These are phyloP conservation scores for Rugalucina vietnamica DNA, from an alignment of 2,888 invertebrate species.

Conservation along the genomic window DNA sequence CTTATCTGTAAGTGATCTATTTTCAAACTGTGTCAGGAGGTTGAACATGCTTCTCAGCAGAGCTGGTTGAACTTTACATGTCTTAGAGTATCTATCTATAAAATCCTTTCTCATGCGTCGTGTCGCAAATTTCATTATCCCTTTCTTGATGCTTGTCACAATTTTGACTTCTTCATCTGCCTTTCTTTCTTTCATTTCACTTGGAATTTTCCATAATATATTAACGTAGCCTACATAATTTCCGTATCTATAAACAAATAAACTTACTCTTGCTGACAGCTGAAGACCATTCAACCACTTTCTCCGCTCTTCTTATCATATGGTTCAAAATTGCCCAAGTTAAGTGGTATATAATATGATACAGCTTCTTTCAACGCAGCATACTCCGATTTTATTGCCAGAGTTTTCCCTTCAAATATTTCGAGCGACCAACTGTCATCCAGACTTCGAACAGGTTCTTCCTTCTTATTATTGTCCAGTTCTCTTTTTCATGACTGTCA, in stretches of 20 bases:
- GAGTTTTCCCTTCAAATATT: not conserved
- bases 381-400: not conserved
- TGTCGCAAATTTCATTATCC: constrained; percentile 28
- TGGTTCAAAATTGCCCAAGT: not conserved
- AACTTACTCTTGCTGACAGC: not conserved
- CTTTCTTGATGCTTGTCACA: constrained; percentile 10
- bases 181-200: not conserved
- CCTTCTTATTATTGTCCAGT: not conserved
- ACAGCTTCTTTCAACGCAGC: not conserved
- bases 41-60: constrained; percentile 22
- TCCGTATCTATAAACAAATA: not conserved
- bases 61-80: constrained; percentile 18
- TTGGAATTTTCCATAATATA: not conserved
- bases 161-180: constrained; percentile 13
- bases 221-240: not conserved
- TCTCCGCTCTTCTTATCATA: not conserved
- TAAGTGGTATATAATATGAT: not conserved
- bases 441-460: not conserved
- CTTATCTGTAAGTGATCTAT: no score
- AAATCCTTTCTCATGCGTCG: constrained; percentile 36
- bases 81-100: constrained; percentile 27
- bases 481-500: not conserved
- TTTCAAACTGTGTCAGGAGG: no score
- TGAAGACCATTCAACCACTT: not conserved
- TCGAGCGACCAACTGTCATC: not conserved